Base-by-base conservation (phyloP, 2,888 invertebrate species). In the Glaucopsyche alexis region DNA sequence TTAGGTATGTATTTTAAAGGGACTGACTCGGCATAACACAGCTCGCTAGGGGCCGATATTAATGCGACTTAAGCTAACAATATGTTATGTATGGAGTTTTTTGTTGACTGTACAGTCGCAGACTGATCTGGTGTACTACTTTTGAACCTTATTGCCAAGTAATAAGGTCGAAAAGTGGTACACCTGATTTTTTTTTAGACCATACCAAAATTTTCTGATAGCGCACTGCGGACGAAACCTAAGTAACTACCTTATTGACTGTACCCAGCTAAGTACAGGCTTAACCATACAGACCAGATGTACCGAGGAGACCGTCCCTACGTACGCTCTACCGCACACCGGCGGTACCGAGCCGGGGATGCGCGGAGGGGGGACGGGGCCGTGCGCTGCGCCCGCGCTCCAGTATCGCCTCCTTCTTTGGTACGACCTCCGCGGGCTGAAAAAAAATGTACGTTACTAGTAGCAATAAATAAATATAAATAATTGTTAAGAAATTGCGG, bases 341-440 rank as follows among this genome's bases (percentile, higher is more conserved):
- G 75, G 87, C 85, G 67, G 88, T 85, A 82, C 84, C 85, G 71
- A 86, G 85, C 72, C 85, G 85, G 75, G 82, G 85, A 79, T 84
- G 87, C 73, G 87, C 86, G 75, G 86, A 82, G 76, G 83, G 82
- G 75, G 80, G 86, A 74, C 83, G 81, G 74, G 79, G 79, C 40
- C 79, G 81, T n/a, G 77, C 80, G 75, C 81, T 81, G 73, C 79
- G 79, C 81, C 94, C 94, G 45, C 87, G 94, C 81, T 94, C 95
- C 42, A 86, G 94, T 81, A 91, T 74, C 89, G 94, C 29, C 75
- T 87, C 89, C 76, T 86, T 87, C 78, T 84, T 85, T 73, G 82
- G 76, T 0, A 85, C 82, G 2, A 82, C 77, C 19, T 84, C 81
- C 7, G 81, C 76, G 11, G 80, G 79, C 87, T 89, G 84, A 0